Conservation (phyloP, 2,113 vertebrate genomes). For the Aptenodytes forsteri region DNA sequence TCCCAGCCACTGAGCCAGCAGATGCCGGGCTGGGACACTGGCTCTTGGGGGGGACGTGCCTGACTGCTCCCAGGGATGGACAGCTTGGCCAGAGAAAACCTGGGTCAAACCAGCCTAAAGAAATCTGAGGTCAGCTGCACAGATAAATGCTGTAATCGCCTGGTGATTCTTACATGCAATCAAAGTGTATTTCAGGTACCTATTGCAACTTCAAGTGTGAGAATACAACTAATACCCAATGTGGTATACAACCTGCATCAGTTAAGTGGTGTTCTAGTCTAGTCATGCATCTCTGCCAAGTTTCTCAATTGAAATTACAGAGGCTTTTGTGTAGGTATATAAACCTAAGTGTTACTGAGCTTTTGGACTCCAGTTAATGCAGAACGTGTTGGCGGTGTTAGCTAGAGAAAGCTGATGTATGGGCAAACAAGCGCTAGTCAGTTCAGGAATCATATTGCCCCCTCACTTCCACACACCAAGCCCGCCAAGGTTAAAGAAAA, state of each 20-base stretch:
- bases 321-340: background rate
- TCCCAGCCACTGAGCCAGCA: background rate
- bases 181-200: background rate
- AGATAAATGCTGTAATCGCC: background rate
- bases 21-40: rapidly evolving
- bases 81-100: background rate
- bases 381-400: background rate
- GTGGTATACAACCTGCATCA: background rate
- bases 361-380: background rate
- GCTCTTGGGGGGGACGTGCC: rapidly evolving
- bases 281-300: background rate
- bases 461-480: background rate
- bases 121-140: background rate
- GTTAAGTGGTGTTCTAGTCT: background rate
- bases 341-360: background rate
- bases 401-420: background rate
- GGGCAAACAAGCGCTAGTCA: background rate
- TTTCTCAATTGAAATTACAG: background rate
- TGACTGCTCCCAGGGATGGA: background rate
- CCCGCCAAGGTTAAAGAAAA: background rate
- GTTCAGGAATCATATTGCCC: background rate
- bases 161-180: background rate
- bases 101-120: background rate
- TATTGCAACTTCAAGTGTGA: background rate
- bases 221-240: background rate